phyloP scores from a whole-genome alignment of 2,888 invertebrate genomes.

The Erpobdella octoculata region DNA sequence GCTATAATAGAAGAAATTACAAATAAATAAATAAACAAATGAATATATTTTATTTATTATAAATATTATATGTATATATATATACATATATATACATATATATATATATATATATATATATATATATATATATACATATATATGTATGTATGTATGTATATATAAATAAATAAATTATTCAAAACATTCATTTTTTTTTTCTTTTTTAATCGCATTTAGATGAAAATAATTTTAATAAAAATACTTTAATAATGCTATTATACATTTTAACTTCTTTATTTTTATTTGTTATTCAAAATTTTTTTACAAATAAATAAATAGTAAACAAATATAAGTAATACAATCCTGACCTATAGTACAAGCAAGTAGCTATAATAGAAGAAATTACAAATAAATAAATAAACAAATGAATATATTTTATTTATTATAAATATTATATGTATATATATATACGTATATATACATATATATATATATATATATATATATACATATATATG shows the following conservation, averaged over 20 bases:
- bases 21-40: not conserved
- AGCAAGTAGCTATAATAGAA: not conserved
- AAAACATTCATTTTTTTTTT: no score
- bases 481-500: no score
- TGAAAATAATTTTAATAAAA: no score
- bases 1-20: not conserved
- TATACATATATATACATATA: no score
- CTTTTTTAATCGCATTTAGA: no score
- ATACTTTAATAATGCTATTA: not conserved
- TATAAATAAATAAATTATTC: no score
- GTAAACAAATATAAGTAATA: not conserved
- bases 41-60: not conserved
- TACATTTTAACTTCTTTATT: not conserved
- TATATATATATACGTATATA: no score
- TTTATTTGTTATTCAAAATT: not conserved
- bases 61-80: no score
- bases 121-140: no score
- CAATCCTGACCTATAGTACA: not conserved
- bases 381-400: not conserved
- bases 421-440: not conserved
- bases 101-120: no score
- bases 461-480: no score
- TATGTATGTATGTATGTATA: no score
- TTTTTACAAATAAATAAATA: not conserved
- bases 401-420: not conserved